Percentiles rank a stretch among this genome's conserved stretches.
Evolutionary conservation across 2,888 invertebrate genomes (phyloP).

Genomic region (Terebella lapidaria): DNA sequence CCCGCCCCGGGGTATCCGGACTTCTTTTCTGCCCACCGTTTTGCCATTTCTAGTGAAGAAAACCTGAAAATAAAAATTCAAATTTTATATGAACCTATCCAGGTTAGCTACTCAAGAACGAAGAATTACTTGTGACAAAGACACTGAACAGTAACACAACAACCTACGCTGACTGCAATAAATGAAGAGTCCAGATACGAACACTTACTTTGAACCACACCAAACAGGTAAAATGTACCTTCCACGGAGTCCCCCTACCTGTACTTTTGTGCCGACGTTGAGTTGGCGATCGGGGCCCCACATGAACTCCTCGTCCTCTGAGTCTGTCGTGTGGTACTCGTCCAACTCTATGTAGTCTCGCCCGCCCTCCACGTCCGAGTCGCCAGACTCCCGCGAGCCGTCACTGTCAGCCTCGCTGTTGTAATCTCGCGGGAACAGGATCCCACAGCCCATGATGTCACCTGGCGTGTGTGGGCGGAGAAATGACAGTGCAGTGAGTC

Average conservation of each 20-base stretch:
- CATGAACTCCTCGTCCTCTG: slow-evolving; percentile 52
- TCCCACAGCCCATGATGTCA: slow-evolving; percentile 60
- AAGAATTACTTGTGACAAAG: no score
- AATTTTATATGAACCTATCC: no score
- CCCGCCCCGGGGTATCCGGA: slow-evolving; percentile 57
- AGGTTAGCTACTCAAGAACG: no score
- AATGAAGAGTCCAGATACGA: no score
- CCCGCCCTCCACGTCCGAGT: slow-evolving; percentile 20
- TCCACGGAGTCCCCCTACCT: no score
- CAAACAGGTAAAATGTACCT: no score
- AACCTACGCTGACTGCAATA: no score
- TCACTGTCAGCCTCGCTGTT: slow-evolving; percentile 37
- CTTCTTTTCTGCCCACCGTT: slow-evolving; percentile 55
- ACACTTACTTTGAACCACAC: no score
- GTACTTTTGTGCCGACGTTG: slow-evolving; percentile 44
- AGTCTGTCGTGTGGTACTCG: slow-evolving; percentile 41
- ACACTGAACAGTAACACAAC: no score
- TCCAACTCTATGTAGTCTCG: slow-evolving; percentile 29
- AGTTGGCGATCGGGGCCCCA: slow-evolving; percentile 38
- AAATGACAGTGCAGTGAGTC: no score
- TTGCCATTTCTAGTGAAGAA: slow-evolving; percentile 59
- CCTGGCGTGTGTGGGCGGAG: no score
- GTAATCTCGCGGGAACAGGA: slow-evolving; percentile 56
- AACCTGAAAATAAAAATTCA: slow-evolving; percentile 44
- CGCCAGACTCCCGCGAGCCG: slow-evolving; percentile 19